Base-by-base conservation (phyloP, 2,113 vertebrate genomes). In the Stomatorhinus ivindoensis region DNA sequence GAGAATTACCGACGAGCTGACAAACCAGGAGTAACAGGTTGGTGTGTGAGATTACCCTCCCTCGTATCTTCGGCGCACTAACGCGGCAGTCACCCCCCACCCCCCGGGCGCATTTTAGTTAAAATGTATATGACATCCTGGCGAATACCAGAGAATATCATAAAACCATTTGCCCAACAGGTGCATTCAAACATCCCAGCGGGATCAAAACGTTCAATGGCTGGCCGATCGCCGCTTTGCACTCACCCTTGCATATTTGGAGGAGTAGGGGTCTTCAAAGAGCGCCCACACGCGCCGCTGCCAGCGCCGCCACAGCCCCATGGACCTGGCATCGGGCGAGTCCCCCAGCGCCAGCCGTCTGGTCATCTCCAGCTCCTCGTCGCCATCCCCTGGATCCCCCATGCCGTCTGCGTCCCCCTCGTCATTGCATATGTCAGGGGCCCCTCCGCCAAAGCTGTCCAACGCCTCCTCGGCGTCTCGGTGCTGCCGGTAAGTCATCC, bases 401-500 rank as follows among this genome's bases (percentile, higher is more conserved):
- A 96, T 94, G 93, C 95, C 96, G 92, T 97, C 96, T 86, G 94
- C 94, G 91, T 96, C 96, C 13, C 47, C 89, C 19, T 90, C 94
- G 91, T 96, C 96, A 55, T 55, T 85, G 88, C 95, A 95, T 87
- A 95, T 95, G 92, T 98, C 97, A 92, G 96, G 94, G 44, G 97
- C 96, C 0, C 97, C 97, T 42, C 97, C 97, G 7, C 97, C 97
- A 90, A 98, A 98, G 94, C 97, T 97, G 94, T 97, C 97, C 53
- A 98, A 95, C 48, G 97, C 97, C 94, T 98, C 97, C 93, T 98
- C 97, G 0, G 97, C 97, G 94, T 98, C 97, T 0, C 97, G 96
- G 93, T 98, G 97, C 95, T 98, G 97, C 89, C 97, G 94, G 91
- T 97, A 97, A 1, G 97, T 98, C 97, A 98, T 98, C 97, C 97